phyloP scores from a whole-genome alignment of 2,888 invertebrate species.

The Limnephilus auricula region DNA sequence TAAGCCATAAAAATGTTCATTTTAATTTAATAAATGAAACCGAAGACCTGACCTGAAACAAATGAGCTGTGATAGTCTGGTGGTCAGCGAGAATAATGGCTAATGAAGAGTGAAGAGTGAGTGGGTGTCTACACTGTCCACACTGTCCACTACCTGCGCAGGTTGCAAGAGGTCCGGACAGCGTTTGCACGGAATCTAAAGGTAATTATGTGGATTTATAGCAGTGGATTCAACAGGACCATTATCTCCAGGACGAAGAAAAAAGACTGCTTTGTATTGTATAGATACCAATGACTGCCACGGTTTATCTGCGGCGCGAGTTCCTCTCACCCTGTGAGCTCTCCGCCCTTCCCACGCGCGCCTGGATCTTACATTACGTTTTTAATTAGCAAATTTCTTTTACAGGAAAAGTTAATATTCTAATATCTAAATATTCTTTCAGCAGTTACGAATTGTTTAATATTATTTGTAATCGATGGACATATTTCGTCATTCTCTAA shows the following conservation, averaged over 20 bases:
- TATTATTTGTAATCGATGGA: too few species aligned
- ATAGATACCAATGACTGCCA: background rate
- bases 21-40: too few species aligned
- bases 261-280: too few species aligned
- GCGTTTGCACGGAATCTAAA: background rate
- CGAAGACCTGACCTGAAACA: background rate
- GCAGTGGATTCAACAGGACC: background rate
- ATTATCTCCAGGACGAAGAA: background rate
- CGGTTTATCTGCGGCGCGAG: background rate
- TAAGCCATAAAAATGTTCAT: too few species aligned
- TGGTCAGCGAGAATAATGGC: background rate
- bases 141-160: background rate
- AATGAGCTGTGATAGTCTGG: background rate
- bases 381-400: background rate
- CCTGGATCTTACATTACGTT: too few species aligned
- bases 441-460: too few species aligned
- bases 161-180: background rate
- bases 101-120: background rate
- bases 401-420: background rate
- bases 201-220: background rate
- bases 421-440: too few species aligned
- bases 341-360: too few species aligned
- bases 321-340: background rate
- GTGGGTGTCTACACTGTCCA: too few species aligned
- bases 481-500: background rate